Evolutionary conservation across 2,888 invertebrate genomes (phyloP), one percentile per base, ranked within the genome.

Genomic region (Stegophylla sp.): DNA sequence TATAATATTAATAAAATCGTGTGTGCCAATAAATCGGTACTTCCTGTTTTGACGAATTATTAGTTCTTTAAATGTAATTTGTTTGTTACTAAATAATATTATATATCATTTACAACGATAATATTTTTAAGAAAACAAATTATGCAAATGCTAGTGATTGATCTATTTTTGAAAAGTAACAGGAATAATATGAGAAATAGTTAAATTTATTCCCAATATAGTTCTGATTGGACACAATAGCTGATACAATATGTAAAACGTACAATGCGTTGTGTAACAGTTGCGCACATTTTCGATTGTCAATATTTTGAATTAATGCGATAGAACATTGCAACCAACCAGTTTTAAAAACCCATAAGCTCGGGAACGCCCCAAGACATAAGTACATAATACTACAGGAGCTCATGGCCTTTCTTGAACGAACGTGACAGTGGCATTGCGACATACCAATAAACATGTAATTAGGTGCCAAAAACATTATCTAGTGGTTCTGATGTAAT

Each of bases 391-490:
- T 17, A 69, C 17, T 26, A 59, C 26, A 5, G 13, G 13, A n/a
- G 28, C 45, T 9, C 13, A 28, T 63, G 28, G 3, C 48, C n/a
- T 74, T 74, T 74, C 61, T 45, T 74, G 73, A 15, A 63, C 73
- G 45, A 74, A 48, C 48, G 28, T n/a, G 61, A 74, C 61, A 63
- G 45, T 45, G 26, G n/a, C 9, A 45, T 73, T 73, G 45, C 61
- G 26, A 43, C 56, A 69, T 51, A 28, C 20, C 13, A 28, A 28
- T 45, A 48, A 28, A 61, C 73, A 26, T 9, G 61, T 48, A 45
- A 73, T 73, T 61, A 48, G 73, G 15, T 45, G 45, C 61, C 61
- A 48, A 74, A 74, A 74, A 74, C 71, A 53, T 15, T 41, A n/a
- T 20, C 3, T 9, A 41, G 23, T 13, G 20, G 17, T n/a, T 20